Evolutionary conservation across 2,797 vertebrate genomes (phyloP), one percentile per base, ranked within the genome.

Genomic region (Myoxocephalus aenaeus): DNA sequence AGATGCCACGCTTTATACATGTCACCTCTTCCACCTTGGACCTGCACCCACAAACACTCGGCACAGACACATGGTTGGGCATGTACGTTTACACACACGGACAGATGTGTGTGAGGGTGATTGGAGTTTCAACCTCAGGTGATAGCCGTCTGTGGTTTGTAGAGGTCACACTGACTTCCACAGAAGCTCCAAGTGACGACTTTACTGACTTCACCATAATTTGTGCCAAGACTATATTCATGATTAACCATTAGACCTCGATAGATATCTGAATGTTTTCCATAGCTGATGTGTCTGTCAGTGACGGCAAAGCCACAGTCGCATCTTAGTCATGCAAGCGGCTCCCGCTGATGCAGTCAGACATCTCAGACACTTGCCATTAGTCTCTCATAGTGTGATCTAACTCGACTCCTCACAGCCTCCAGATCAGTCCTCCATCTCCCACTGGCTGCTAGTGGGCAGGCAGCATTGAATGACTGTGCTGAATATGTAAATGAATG

Each of bases 401-500:
- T 53, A 56, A 71, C 56, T 70, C 71, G 61, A 44, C 66, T 64
- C 63, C 53, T 83, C 63, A 51, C 77, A 73, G 79, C 78, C 67
- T 58, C 70, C 40, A 42, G 61, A 87, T 88, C 86, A 77, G 54
- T 75, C 75, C 56, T 73, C 64, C 67, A 5, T 78, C 77, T 89
- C 79, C 83, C 86, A 61, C 65, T 27, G 82, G 63, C 82, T 50
- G 65, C 59, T 72, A 76, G 83, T 81, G 79, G 38, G 82, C 32
- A 17, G 86, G 80, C 68, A 15, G 80, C 84, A 75, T 77, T 88
- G 83, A 85, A 85, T 86, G 68, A 69, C 84, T 72, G 70, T 58
- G 79, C 84, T 82, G 86, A 91, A 92, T 93, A 93, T 93, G 92
- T 93, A 94, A 94, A 94, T 91, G 79, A 42, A 4, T 71, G 84